Base-by-base conservation (phyloP, 2,888 invertebrate species). In the Malacosoma neustria region DNA sequence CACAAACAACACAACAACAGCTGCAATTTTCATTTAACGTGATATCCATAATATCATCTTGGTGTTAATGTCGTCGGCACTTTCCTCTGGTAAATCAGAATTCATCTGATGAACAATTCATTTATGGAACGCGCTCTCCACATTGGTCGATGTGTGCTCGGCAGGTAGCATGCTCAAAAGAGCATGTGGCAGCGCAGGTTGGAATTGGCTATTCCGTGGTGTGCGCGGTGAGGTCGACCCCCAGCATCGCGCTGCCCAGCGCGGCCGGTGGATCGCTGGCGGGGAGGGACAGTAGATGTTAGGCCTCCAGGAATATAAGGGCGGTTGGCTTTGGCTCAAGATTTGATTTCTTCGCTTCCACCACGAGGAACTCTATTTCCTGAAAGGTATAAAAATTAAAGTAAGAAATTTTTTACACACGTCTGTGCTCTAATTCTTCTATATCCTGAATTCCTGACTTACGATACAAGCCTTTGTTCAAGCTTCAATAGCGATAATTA, bases 341-440 rank as follows among this genome's bases (percentile, higher is more conserved):
- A 80, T 95, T 95, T 61, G 94, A 94, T 82, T 95, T 95, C 85
- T 95, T 95, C 56, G 95, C 95, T 87, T 95, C 95, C 50, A 95
- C 92, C 54, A 98, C 97, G 66, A 97, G 89, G 87, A 98, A 95
- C 87, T 96, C 96, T 80, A 97, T 95, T 71, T 95, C 93, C 79
- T 91, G 90, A n/a, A 68, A 63, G 42, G 11, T 40, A 33, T 32
- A 30, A 34, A 15, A 35, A 35, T 14, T 9, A 29, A 14, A 4
- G 11, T 15, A 12, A n/a, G 34, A 31, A 4, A 11, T 11, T 7
- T 14, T 13, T 32, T 13, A 6, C 7, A 2, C 32, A 13, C 5
- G n/a, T n/a, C n/a, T n/a, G n/a, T n/a, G n/a, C n/a, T n/a, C n/a
- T n/a, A n/a, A n/a, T n/a, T n/a, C n/a, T n/a, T n/a, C n/a, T n/a